Evolutionary conservation across 2,888 invertebrate genomes (phyloP).

Genomic region (Agrypnus murinus): DNA sequence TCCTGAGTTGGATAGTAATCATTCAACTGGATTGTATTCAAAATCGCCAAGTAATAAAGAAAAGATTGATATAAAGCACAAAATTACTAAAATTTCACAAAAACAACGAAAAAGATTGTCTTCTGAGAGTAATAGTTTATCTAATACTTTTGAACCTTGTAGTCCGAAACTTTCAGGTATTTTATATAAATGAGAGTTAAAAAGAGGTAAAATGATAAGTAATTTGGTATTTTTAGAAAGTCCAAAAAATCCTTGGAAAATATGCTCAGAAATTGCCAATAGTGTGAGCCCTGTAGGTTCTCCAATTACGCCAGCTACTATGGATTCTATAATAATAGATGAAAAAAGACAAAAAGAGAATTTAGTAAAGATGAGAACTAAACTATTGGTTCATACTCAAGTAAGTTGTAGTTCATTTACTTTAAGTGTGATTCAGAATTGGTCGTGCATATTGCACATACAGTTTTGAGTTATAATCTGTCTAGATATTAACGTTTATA

Average conservation of each 20-base stretch:
- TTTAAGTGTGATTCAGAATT: too few relatives aligned
- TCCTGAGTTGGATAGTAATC: slow-evolving; percentile 64
- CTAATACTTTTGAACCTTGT: slow-evolving; percentile 57
- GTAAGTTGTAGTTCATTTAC: slow-evolving; percentile 68
- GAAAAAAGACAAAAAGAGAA: slow-evolving; percentile 84
- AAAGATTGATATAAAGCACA: slow-evolving; percentile 58
- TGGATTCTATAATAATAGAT: slow-evolving; percentile 80
- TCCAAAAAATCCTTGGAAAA: slow-evolving; percentile 72
- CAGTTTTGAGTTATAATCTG: too few relatives aligned
- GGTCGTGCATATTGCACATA: too few relatives aligned
- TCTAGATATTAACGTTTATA: too few relatives aligned
- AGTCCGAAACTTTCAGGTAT: slow-evolving; percentile 45
- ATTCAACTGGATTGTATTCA: slow-evolving; percentile 44
- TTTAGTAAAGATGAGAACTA: slow-evolving; percentile 81
- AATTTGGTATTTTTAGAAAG: slow-evolving; percentile 59
- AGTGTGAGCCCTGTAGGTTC: slow-evolving; percentile 54
- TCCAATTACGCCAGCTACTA: slow-evolving; percentile 57
- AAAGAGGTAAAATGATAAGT: neutral
- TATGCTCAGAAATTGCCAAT: slow-evolving; percentile 70
- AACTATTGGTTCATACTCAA: slow-evolving; percentile 84
- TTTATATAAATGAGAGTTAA: neutral
- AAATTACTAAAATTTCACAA: slow-evolving; percentile 75
- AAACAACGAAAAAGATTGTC: slow-evolving; percentile 78
- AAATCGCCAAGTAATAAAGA: slow-evolving; percentile 63
- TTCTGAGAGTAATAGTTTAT: slow-evolving; percentile 70